Conservation (phyloP, 2,888 invertebrate species). For the Vesta saturnalis region DNA sequence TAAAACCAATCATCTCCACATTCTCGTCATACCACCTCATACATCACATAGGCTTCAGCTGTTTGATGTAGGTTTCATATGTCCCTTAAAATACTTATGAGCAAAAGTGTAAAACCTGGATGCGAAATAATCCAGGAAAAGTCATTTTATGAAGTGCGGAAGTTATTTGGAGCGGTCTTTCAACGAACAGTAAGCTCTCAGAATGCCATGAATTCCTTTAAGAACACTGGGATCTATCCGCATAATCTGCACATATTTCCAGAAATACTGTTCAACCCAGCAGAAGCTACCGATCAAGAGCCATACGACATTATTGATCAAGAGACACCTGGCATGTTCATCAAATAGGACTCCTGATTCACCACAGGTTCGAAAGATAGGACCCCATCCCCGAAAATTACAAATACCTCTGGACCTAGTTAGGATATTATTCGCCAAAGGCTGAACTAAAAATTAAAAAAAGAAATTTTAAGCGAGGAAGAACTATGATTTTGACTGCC, state of each 20-base stretch:
- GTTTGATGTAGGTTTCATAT: background rate
- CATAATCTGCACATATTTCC: background rate
- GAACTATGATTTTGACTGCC: background rate
- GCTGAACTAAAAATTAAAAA: background rate
- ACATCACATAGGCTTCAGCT: background rate
- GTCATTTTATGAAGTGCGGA: background rate
- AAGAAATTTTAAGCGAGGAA: background rate
- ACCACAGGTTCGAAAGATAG: background rate
- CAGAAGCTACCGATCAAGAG: slow-evolving; percentile 82
- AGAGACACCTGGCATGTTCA: too few relatives aligned
- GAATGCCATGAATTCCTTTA: background rate
- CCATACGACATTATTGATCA: slow-evolving; percentile 90
- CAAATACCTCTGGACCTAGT: background rate
- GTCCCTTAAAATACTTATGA: background rate
- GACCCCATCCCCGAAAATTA: background rate
- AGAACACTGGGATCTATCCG: background rate
- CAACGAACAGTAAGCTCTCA: background rate
- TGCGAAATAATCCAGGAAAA: background rate
- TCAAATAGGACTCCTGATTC: background rate
- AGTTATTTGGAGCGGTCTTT: background rate
- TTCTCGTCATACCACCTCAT: background rate
- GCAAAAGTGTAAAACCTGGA: background rate
- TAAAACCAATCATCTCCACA: background rate
- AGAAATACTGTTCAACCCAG: background rate
- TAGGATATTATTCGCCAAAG: background rate